Conservation (phyloP, 2,113 vertebrate species). For the Chaetura pelagica region DNA sequence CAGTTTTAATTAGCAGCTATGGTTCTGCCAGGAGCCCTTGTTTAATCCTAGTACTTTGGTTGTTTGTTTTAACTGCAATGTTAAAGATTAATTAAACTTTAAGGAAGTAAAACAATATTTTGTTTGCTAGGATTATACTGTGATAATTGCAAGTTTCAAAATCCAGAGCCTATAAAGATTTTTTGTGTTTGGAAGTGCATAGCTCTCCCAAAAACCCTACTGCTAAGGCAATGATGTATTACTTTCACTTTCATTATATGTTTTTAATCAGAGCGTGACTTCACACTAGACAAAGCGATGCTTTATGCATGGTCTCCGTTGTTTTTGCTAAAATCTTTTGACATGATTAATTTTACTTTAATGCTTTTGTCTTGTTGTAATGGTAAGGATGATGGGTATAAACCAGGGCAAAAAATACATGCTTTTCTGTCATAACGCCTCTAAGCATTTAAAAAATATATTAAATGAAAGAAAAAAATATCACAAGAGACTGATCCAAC, state of each 20-base stretch:
- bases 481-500: conserved; percentile 76
- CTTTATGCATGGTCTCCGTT: conserved; percentile 93
- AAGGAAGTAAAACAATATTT: conserved; percentile 29
- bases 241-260: conserved; percentile 99
- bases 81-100: conserved; percentile 62
- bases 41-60: conserved; percentile 41
- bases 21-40: background rate
- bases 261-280: conserved; percentile 99
- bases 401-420: conserved; percentile 79
- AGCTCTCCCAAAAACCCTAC: conserved; percentile 79
- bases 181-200: conserved; percentile 74
- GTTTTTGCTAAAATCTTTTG: conserved; percentile 95
- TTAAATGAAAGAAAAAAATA: conserved; percentile 78
- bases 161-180: conserved; percentile 60
- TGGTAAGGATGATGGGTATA: conserved; percentile 84
- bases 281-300: conserved; percentile 91
- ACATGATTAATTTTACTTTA: conserved; percentile 96
- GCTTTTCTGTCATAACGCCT: conserved; percentile 78
- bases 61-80: background rate
- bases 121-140: conserved; percentile 61
- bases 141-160: conserved; percentile 66
- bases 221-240: conserved; percentile 98
- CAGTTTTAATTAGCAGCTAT: conserved; percentile 35
- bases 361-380: conserved; percentile 90
- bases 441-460: conserved; percentile 81